Base-by-base conservation (phyloP, 37 sponge, comb jelly and placozoan genomes). In the Lycopodina hypogea region DNA sequence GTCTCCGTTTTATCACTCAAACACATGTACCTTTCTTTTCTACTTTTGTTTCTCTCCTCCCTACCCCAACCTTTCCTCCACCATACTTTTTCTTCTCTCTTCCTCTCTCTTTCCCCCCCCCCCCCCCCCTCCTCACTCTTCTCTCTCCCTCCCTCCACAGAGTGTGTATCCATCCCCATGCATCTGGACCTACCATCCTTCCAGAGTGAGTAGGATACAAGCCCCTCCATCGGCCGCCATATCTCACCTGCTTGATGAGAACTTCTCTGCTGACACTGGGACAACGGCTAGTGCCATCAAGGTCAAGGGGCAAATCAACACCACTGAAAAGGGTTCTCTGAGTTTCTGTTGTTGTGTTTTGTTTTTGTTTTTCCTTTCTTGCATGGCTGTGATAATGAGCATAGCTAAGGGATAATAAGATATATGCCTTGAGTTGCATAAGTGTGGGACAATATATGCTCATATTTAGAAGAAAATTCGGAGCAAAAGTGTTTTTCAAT, bases 121-220 rank as follows among this genome's bases (percentile, higher is more conserved):
- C 33, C 38, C 65, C 40, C 64, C 34, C 26, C 33, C 56, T 12
- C 56, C 30, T 56, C 18, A 35, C n/a, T 34, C 18, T 12, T 2
- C 40, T 70, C 71, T 41, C 42, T 4, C 42, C 71, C 40, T 70
- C 71, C 56, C 56, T 18, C 56, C 38, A 2, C 66, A 78, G 79
- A 26, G 55, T 17, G 2, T 18, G 29, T 67, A 61, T 55, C 66
- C 86, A 28, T 63, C 86, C 19, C 79, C 74, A 19, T 53, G 42
- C 7, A 33, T 66, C 17, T 79, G 66, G 74, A 24, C 60, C 78
- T 70, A 57, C 71, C 65, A 63, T 32, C 86, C 71, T 14, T 22
- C 69, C 50, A 41, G 14, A 22, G 21, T 65, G 42, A 42, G 26
- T 24, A 39, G 37, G 28, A 11, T 70, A 2, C 48, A 45, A 40